Conservation (phyloP, 2,113 vertebrate genomes). For the Lepus timidus region DNA sequence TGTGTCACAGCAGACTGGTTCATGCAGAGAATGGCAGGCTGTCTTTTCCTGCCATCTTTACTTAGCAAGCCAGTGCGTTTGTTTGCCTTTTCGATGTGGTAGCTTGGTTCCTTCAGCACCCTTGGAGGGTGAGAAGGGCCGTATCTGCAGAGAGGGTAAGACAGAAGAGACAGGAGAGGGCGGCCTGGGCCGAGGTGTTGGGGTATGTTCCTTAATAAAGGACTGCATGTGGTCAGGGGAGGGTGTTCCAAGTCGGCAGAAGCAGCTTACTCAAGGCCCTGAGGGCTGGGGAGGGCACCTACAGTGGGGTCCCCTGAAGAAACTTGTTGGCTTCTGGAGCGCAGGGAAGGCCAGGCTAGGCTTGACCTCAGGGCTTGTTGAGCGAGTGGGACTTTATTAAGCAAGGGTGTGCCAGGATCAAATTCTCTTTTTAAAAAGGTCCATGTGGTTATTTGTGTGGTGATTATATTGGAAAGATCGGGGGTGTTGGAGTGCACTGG, state of each 20-base stretch:
- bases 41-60: background rate
- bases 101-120: background rate
- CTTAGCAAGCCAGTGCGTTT: background rate
- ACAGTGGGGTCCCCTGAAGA: background rate
- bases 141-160: background rate
- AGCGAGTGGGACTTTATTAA: conserved; percentile 37
- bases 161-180: background rate
- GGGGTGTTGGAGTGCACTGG: background rate
- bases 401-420: background rate
- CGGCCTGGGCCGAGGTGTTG: background rate
- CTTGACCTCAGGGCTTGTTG: background rate
- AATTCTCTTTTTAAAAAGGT: conserved; percentile 7
- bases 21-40: background rate
- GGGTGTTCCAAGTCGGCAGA: background rate
- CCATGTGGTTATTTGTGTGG: background rate
- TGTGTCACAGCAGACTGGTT: background rate
- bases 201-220: background rate
- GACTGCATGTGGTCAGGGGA: background rate
- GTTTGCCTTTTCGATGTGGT: background rate
- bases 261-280: background rate
- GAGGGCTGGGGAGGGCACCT: background rate
- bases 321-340: background rate
- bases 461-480: conserved; percentile 29
- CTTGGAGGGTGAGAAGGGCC: background rate
- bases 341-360: background rate